Evolutionary conservation across 2,113 vertebrate genomes (phyloP).

Genomic region (Glareola pratincola): DNA sequence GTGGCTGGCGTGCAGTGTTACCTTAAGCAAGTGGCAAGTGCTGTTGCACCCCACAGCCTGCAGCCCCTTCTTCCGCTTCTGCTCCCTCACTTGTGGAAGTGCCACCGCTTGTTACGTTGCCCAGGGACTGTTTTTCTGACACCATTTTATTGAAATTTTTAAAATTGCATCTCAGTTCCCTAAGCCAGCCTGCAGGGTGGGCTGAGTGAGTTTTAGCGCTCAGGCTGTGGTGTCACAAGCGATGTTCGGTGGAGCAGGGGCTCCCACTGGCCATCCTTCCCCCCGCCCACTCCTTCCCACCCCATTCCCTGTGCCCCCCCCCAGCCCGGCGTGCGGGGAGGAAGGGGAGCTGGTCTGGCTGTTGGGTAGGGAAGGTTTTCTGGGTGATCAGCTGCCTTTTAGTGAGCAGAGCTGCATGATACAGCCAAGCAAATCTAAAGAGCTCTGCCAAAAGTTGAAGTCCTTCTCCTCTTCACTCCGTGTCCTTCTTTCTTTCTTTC

Average conservation of each 20-base stretch:
- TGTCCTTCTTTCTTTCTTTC: background rate
- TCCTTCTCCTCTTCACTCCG: background rate
- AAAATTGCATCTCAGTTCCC: background rate
- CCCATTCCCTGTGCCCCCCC: background rate
- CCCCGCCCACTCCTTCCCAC: rapidly evolving
- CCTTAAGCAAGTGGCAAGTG: background rate
- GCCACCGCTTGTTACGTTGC: background rate
- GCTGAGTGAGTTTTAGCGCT: background rate
- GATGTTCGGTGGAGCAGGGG: background rate
- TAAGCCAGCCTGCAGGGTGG: background rate
- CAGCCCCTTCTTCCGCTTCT: background rate
- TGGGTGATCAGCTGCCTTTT: background rate
- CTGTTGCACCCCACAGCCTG: background rate
- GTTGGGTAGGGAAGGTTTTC: background rate
- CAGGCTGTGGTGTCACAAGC: background rate
- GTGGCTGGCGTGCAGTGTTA: rapidly evolving
- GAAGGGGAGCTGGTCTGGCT: rapidly evolving
- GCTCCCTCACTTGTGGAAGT: background rate
- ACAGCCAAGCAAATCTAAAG: background rate
- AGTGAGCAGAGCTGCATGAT: background rate
- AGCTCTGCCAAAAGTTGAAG: background rate
- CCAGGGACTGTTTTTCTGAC: background rate
- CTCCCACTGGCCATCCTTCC: background rate
- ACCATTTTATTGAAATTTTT: background rate
- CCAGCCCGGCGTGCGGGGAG: rapidly evolving